Conservation (phyloP, 2,888 invertebrate species). For the Mythimna loreyi region DNA sequence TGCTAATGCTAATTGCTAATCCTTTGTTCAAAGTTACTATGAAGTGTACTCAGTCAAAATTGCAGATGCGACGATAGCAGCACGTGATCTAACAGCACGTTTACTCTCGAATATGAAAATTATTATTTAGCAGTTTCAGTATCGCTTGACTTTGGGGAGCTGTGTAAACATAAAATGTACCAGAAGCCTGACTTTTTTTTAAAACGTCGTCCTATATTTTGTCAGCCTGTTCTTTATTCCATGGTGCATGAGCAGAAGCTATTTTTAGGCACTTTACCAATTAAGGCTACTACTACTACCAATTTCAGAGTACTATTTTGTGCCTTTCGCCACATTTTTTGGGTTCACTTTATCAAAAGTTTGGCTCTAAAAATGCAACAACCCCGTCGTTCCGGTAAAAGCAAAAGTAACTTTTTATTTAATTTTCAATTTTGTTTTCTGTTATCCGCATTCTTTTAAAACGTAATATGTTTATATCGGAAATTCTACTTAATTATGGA, state of each 20-base stretch:
- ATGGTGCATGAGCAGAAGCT: background rate
- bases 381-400: background rate
- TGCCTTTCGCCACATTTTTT: background rate
- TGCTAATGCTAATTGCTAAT: too few species aligned
- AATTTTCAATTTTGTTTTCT: background rate
- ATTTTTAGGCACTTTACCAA: background rate
- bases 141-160: too few species aligned
- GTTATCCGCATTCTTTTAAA: conserved; percentile 5
- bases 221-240: too few species aligned
- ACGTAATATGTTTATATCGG: conserved; percentile 28
- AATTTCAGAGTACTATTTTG: conserved; percentile 14
- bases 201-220: too few species aligned
- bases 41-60: background rate
- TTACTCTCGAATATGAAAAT: too few species aligned
- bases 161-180: too few species aligned
- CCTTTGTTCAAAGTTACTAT: too few species aligned
- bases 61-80: too few species aligned
- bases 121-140: too few species aligned
- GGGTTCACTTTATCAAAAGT: background rate
- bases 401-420: background rate
- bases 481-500: conserved; percentile 62
- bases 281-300: too few species aligned
- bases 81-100: too few species aligned
- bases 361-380: conserved; percentile 1
- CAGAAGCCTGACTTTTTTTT: too few species aligned